Evolutionary conservation across 2,888 invertebrate genomes (phyloP), one percentile per base, ranked within the genome.

Genomic region (Pardosa pseudoannulata): DNA sequence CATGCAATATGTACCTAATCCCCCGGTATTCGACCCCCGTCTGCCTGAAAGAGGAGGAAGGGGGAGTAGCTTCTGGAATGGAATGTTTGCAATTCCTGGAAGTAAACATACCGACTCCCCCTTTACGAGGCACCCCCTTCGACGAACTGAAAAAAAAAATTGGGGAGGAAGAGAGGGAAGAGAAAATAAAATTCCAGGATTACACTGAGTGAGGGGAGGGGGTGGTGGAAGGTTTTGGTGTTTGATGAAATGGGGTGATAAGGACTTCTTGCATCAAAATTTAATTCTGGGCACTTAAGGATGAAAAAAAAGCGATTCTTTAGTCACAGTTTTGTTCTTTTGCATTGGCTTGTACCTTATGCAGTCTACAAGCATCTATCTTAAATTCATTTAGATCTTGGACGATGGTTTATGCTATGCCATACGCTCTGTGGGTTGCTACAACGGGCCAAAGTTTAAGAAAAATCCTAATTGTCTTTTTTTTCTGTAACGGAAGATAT

Each of bases 71-170:
- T 67, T 27, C 28, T 23, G 29, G 73, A 50, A 62, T 67, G 78
- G 78, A 78, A 83, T 83, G 82, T 76, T 76, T 72, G 76, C 76
- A 27, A 83, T 83, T 71, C 65, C 70, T 76, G 13, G 78, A 73
- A 83, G 72, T 78, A 78, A 78, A 78, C 78, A 83, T 46, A 13
- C 67, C 67, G 23, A 56, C 32, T 67, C 29, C 41, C 56, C 74
- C 16, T 19, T 62, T n/a, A 16, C 32, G 27, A 13, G 41, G 62
- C n/a, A 56, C 71, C 64, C 19, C 32, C 56, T 39, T 27, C 0
- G 19, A 9, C 29, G 19, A 32, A 73, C 31, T 50, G 32, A 56
- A 64, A 29, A 39, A 27, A 28, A 64, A 39, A 41, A 27, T 29
- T 64, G 31, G 9, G n/a, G 23, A 2, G 13, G 19, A 36, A 36